phyloP scores from a whole-genome alignment of 2,797 vertebrate genomes.

The Naso thynnoides region DNA sequence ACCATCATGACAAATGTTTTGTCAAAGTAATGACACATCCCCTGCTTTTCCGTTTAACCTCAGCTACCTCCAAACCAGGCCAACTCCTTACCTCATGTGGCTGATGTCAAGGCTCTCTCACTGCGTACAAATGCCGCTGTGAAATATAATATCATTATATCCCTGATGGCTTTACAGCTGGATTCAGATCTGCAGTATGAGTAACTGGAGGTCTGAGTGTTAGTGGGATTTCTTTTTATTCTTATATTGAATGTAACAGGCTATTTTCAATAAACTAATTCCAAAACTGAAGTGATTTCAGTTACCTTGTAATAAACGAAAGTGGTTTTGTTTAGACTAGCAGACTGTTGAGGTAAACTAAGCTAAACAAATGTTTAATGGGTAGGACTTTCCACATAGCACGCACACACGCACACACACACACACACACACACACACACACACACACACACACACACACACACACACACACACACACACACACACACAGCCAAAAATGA shows the following conservation, averaged over 20 bases:
- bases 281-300: constrained; percentile 39
- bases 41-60: constrained; percentile 77
- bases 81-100: constrained; percentile 75
- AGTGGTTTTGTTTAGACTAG: constrained; percentile 51
- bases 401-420: too few relatives aligned
- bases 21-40: constrained; percentile 74
- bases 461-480: constrained; percentile 18
- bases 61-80: constrained; percentile 64
- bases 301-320: constrained; percentile 47
- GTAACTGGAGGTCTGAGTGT: constrained; percentile 26
- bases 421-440: too few relatives aligned
- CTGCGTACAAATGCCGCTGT: constrained; percentile 56
- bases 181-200: constrained; percentile 52
- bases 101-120: constrained; percentile 65
- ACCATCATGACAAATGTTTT: constrained; percentile 74
- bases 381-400: constrained; percentile 54
- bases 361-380: constrained; percentile 68
- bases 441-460: too few relatives aligned
- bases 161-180: constrained; percentile 51
- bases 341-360: constrained; percentile 60
- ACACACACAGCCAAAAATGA: constrained; percentile 59
- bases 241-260: constrained; percentile 33
- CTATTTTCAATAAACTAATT: constrained; percentile 47
- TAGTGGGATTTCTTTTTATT: constrained; percentile 3
- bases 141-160: constrained; percentile 72